These are phyloP conservation scores for Naso thynnoides DNA, from an alignment of 2,797 vertebrate genomes.

Conservation along the genomic window DNA sequence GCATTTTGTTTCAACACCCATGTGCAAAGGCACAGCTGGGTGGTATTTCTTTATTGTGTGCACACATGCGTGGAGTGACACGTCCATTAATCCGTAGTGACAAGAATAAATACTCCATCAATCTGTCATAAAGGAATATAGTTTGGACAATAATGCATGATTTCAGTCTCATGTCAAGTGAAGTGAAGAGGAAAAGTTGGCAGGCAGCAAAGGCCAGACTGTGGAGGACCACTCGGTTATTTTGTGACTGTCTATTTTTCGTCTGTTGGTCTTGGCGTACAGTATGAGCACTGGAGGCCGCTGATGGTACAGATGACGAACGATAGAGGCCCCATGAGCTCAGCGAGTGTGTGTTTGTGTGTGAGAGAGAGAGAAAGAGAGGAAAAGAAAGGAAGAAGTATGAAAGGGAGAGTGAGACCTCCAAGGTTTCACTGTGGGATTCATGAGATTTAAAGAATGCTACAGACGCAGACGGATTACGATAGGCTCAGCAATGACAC, in stretches of 20 bases:
- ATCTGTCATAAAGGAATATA: slow-evolving; percentile 42
- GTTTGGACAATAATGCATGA: slow-evolving; percentile 56
- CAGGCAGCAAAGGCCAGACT: slow-evolving; percentile 55
- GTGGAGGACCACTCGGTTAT: slow-evolving; percentile 68
- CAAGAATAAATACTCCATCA: slow-evolving; percentile 53
- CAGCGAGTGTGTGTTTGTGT: slow-evolving; percentile 41
- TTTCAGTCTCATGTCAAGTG: slow-evolving; percentile 62
- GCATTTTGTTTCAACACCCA: neutral
- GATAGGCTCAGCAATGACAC: slow-evolving; percentile 23
- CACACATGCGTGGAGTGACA: slow-evolving; percentile 35
- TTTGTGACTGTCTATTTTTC: slow-evolving; percentile 75
- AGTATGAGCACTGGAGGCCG: slow-evolving; percentile 56
- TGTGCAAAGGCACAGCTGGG: slow-evolving; percentile 16
- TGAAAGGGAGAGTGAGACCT: slow-evolving; percentile 41
- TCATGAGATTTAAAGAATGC: slow-evolving; percentile 53
- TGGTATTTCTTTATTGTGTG: slow-evolving; percentile 23
- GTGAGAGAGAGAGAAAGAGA: slow-evolving; percentile 13
- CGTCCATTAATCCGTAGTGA: slow-evolving; percentile 44
- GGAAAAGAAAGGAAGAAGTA: slow-evolving; percentile 19
- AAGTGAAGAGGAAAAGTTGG: slow-evolving; percentile 67
- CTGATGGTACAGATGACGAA: slow-evolving; percentile 66
- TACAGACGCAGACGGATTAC: slow-evolving; percentile 38
- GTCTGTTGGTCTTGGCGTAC: slow-evolving; percentile 77
- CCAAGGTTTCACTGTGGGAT: slow-evolving; percentile 46
- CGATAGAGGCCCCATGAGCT: slow-evolving; percentile 43